A percentile compares a stretch with the other conserved stretches of the same genome.
Evolutionary conservation across 2,797 vertebrate species (phyloP).

Genomic region (Mormyrops attenuatus): DNA sequence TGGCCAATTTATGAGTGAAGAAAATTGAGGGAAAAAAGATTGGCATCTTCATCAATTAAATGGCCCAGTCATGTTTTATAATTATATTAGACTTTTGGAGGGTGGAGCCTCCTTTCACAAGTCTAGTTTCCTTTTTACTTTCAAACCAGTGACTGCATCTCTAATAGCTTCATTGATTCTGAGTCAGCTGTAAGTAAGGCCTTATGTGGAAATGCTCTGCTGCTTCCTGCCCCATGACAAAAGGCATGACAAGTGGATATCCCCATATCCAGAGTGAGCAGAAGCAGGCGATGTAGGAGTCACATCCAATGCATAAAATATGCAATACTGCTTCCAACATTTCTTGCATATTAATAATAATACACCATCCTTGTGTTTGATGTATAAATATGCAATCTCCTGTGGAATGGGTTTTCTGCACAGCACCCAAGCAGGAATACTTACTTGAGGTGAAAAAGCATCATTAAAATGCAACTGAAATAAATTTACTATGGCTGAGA

Average conservation of each 20-base stretch:
- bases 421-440: background rate
- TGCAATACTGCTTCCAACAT: background rate
- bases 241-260: background rate
- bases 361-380: background rate
- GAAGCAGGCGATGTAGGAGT: background rate
- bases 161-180: constrained; percentile 21
- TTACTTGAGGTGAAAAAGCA: background rate
- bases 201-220: background rate
- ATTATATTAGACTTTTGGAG: background rate
- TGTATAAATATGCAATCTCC: background rate
- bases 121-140: background rate
- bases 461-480: background rate
- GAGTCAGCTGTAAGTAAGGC: background rate
- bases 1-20: background rate
- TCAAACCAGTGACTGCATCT: background rate
- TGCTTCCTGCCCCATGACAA: background rate
- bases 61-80: background rate
- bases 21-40: background rate
- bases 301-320: background rate
- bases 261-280: constrained; percentile 6
- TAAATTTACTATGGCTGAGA: background rate
- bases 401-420: background rate
- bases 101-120: background rate
- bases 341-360: background rate
- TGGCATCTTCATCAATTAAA: background rate